Conservation (phyloP, 2,113 vertebrate species). For the Gorsachius goisagi region DNA sequence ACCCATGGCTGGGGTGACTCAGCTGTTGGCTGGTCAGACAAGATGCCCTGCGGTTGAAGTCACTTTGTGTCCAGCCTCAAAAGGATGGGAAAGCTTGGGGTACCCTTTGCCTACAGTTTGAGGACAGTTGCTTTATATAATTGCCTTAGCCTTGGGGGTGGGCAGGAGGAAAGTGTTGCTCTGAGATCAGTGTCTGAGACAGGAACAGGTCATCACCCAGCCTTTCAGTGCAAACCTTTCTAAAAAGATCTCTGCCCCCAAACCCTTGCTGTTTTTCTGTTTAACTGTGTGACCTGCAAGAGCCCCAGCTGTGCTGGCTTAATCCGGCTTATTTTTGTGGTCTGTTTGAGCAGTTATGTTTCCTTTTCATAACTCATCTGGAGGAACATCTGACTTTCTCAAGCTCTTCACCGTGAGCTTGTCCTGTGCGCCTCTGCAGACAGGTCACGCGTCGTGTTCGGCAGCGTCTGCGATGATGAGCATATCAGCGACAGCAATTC, state of each 20-base stretch:
- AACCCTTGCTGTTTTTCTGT: not conserved
- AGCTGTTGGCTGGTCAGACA: not conserved
- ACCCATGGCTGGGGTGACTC: not conserved
- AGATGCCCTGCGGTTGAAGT: not conserved
- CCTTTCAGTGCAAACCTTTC: not conserved
- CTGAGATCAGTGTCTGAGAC: not conserved
- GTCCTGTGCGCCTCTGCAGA: not conserved
- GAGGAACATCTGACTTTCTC: conserved; percentile 29
- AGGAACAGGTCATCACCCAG: not conserved
- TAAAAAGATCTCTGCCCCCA: not conserved
- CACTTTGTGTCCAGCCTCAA: not conserved
- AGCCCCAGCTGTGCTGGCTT: not conserved
- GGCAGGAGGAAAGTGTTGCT: not conserved
- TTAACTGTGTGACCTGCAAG: not conserved
- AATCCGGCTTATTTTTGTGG: not conserved
- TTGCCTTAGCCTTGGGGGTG: not conserved
- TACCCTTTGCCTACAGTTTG: not conserved
- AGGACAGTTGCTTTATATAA: not conserved
- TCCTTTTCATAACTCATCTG: not conserved
- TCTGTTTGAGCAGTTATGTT: not conserved
- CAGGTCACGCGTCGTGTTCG: not conserved
- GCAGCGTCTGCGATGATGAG: not conserved
- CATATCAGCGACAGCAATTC: rapidly evolving
- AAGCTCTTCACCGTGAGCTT: not conserved
- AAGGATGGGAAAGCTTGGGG: not conserved